Conservation (phyloP, 2,888 invertebrate species). For the Clepsis dumicolana region DNA sequence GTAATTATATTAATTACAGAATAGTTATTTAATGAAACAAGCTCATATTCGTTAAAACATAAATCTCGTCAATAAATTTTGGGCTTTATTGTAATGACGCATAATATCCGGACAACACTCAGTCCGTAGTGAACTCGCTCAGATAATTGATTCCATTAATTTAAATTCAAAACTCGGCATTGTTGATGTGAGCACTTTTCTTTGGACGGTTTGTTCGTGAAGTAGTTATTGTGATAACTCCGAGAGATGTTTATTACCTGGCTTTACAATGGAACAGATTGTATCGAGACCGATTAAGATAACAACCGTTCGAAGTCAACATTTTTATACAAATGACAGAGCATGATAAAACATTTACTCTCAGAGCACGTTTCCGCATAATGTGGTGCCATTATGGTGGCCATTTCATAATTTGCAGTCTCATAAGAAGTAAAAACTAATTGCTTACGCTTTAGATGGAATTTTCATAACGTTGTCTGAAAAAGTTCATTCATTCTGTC, state of each 20-base stretch:
- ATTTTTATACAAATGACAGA: conserved; percentile 36
- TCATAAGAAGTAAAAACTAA: conserved; percentile 38
- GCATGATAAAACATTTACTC: conserved; percentile 39
- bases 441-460: conserved; percentile 10
- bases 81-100: not conserved
- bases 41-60: too few relatives aligned
- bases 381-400: conserved; percentile 39
- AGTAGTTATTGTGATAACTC: conserved; percentile 6
- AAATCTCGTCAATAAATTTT: too few relatives aligned
- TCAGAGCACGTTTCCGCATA: conserved; percentile 39
- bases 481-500: not conserved
- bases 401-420: conserved; percentile 38
- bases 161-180: conserved; percentile 30
- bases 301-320: conserved; percentile 15
- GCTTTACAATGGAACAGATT: conserved; percentile 7
- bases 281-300: conserved; percentile 19
- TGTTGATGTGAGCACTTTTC: conserved; percentile 14
- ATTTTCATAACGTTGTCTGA: conserved; percentile 15
- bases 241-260: not conserved
- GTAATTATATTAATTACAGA: too few relatives aligned
- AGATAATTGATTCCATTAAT: conserved; percentile 29
- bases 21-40: too few relatives aligned
- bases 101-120: conserved; percentile 20
- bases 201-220: not conserved
- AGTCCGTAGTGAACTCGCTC: not conserved